phyloP scores from a whole-genome alignment of 2,888 invertebrate species.

The Ichneumon xanthorius region DNA sequence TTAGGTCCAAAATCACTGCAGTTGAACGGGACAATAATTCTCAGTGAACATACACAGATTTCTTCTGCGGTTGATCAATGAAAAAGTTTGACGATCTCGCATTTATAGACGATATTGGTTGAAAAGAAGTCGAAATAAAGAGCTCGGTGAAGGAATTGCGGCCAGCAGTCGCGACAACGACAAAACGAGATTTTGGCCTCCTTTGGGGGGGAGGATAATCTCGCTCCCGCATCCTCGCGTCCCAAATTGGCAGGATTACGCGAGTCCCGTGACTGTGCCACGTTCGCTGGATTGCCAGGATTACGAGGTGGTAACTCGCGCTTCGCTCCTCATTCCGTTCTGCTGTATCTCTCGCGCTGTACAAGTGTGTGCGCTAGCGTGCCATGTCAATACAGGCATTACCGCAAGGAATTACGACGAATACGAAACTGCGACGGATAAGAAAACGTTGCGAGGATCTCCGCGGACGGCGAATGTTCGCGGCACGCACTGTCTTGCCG shows the following conservation, averaged over 20 bases:
- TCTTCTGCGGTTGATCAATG: background rate
- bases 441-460: background rate
- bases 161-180: background rate
- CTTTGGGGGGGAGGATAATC: conserved; percentile 67
- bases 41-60: background rate
- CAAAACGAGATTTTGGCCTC: conserved; percentile 29
- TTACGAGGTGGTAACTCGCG: conserved; percentile 75
- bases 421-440: conserved; percentile 18
- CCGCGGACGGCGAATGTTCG: background rate
- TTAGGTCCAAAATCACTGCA: no score
- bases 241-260: conserved; percentile 83
- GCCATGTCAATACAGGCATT: conserved; percentile 34
- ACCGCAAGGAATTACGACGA: conserved; percentile 51
- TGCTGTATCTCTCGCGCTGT: background rate
- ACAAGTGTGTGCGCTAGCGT: conserved; percentile 32
- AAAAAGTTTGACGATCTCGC: background rate
- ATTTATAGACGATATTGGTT: background rate
- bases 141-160: background rate
- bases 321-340: conserved; percentile 54
- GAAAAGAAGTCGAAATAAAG: background rate
- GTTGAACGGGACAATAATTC: background rate
- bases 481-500: conserved; percentile 1
- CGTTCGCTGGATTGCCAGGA: conserved; percentile 83
- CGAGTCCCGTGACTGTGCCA: conserved; percentile 78
- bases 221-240: conserved; percentile 70